Conservation (phyloP, 2,113 vertebrate species). For the Helogale parvula region DNA sequence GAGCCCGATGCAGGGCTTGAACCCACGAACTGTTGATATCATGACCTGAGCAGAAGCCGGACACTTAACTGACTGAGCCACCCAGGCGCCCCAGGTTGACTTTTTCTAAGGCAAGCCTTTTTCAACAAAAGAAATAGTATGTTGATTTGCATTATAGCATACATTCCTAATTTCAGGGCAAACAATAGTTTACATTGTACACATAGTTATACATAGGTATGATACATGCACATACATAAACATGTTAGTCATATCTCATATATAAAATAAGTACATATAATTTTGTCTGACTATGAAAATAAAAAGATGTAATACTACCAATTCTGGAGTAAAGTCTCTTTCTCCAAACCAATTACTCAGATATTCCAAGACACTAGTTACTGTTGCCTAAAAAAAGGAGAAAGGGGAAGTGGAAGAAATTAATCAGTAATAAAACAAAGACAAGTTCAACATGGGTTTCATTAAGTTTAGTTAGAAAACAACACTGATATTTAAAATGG, state of each 20-base stretch:
- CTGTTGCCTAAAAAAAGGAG: conserved; percentile 88
- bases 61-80: no score
- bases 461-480: conserved; percentile 30
- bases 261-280: background rate
- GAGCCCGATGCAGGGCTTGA: no score
- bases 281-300: conserved; percentile 51
- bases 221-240: background rate
- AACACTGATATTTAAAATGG: conserved; percentile 13
- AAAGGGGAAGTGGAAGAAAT: background rate
- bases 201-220: background rate
- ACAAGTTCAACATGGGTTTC: background rate
- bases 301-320: conserved; percentile 89
- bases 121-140: background rate
- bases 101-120: conserved; percentile 4
- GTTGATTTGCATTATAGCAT: background rate
- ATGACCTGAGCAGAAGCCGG: no score
- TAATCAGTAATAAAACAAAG: conserved; percentile 35
- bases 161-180: background rate
- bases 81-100: background rate
- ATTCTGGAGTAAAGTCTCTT: conserved; percentile 92
- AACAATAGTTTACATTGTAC: background rate
- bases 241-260: background rate
- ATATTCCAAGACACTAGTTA: conserved; percentile 93
- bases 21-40: no score
- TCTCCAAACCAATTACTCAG: conserved; percentile 96